Percentiles rank a stretch among this genome's conserved stretches.
Conservation (phyloP, 2,797 vertebrate genomes). For the Micromesistius poutassou region DNA sequence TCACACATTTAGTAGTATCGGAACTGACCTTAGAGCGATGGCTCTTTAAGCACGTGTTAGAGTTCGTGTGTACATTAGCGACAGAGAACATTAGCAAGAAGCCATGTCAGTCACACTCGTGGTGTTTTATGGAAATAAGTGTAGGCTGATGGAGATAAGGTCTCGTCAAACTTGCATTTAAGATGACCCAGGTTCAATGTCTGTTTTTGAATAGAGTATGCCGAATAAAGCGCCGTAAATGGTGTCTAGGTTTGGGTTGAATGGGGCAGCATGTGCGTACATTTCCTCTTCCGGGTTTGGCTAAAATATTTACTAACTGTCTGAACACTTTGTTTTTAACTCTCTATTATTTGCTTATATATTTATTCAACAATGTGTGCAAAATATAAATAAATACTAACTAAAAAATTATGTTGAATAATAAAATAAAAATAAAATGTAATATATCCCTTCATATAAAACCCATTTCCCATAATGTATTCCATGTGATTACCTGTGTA, state of each 20-base stretch:
- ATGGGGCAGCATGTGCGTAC: neutral
- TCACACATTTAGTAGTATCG: neutral
- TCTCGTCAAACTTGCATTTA: neutral
- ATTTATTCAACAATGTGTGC: neutral
- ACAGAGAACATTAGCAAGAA: slow-evolving; percentile 14
- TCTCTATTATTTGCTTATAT: neutral
- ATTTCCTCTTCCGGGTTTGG: neutral
- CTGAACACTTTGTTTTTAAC: neutral
- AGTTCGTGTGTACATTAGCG: neutral
- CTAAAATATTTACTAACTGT: neutral
- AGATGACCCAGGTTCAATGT: neutral
- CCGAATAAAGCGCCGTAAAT: neutral
- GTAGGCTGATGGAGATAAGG: neutral
- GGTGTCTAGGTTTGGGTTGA: neutral
- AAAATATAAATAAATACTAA: neutral
- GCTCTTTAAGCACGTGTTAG: neutral
- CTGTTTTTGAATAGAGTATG: neutral
- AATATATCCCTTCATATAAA: slow-evolving; percentile 1
- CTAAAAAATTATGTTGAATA: neutral
- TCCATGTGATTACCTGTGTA: neutral
- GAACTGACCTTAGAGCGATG: neutral
- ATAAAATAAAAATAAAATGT: neutral
- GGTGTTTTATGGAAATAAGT: slow-evolving; percentile 15
- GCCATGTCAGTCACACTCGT: slow-evolving; percentile 11
- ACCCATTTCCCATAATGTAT: neutral